Evolutionary conservation across 2,888 invertebrate species (phyloP), one percentile per base, ranked within the genome.

Genomic region (Hymenopus coronatus): DNA sequence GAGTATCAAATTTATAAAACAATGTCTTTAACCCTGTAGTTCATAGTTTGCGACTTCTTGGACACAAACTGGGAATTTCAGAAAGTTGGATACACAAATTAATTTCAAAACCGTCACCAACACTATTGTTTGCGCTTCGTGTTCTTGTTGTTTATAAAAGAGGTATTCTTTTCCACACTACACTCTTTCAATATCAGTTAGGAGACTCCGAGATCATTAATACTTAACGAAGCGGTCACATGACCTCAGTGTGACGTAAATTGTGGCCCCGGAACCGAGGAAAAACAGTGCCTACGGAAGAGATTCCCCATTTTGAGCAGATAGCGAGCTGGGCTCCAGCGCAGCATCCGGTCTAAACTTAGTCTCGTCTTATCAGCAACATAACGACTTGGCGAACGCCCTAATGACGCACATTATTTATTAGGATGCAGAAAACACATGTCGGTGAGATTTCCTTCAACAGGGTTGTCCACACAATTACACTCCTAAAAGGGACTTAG

Each of bases 311-410:
- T 70, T 70, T 70, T 70, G 54, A 70, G 54, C 20, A 70, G 54
- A 70, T 70, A 70, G 54, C 54, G 54, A 1, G 15, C 54, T 70
- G 40, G 40, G 54, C 54, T 70, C 54, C 54, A 70, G 54, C 54
- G 54, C 54, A 70, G 54, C 54, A 86, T 86, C 86, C 86, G 30
- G 81, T 86, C 81, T 86, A 86, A 86, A 86, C 86, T 86, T 86
- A 81, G 81, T 28, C 88, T 85, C 46, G 88, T 88, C 88, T 82
- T 86, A 88, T 88, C 85, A 86, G 85, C 25, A 70, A 20, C 82
- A n/a, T 88, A 88, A 88, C 82, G 88, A 88, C 88, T 88, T 85
- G 88, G 88, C 88, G 88, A 88, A 85, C 85, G 46, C 85, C 85
- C 88, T 88, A 88, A 88, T 85, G 88, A 88, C 83, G 82, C 83